Conservation (phyloP, 2,113 vertebrate species). For the Acanthochromis polyacanthus region DNA sequence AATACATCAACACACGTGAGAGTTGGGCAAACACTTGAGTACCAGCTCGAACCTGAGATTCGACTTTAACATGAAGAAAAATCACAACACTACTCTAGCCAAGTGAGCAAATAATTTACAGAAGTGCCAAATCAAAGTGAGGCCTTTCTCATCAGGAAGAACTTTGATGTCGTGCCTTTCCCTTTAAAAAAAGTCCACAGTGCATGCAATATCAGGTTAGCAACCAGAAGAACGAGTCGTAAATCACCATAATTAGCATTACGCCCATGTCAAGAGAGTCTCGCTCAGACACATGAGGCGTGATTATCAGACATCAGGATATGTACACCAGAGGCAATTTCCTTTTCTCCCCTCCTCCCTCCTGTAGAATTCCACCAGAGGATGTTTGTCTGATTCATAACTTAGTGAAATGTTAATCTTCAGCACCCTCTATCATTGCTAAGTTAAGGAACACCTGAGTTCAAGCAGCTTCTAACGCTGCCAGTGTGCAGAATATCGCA, state of each 20-base stretch:
- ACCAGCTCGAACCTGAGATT: conserved; percentile 40
- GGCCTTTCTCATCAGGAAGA: conserved; percentile 14
- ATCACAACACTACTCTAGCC: background rate
- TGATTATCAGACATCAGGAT: conserved; percentile 57
- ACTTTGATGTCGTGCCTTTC: background rate
- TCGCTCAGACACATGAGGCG: conserved; percentile 58
- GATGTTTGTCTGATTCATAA: conserved; percentile 52
- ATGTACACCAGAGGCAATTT: conserved; percentile 65
- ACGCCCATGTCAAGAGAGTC: conserved; percentile 59
- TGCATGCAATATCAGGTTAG: conserved; percentile 33
- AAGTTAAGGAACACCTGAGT: background rate
- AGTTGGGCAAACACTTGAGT: conserved; percentile 49
- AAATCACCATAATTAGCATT: conserved; percentile 76
- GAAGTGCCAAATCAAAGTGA: conserved; percentile 34
- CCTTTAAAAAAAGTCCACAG: conserved; percentile 23
- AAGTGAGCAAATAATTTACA: conserved; percentile 16
- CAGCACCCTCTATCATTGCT: conserved; percentile 11
- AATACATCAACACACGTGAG: conserved; percentile 40
- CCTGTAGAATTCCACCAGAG: conserved; percentile 31
- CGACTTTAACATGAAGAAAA: conserved; percentile 13
- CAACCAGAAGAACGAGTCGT: conserved; percentile 70
- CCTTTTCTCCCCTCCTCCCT: background rate
- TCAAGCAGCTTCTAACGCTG: background rate
- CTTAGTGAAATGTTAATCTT: conserved; percentile 17
- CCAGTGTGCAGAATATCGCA: background rate